Conservation (phyloP, 2,797 vertebrate species). For the Poliocrania exsul region DNA sequence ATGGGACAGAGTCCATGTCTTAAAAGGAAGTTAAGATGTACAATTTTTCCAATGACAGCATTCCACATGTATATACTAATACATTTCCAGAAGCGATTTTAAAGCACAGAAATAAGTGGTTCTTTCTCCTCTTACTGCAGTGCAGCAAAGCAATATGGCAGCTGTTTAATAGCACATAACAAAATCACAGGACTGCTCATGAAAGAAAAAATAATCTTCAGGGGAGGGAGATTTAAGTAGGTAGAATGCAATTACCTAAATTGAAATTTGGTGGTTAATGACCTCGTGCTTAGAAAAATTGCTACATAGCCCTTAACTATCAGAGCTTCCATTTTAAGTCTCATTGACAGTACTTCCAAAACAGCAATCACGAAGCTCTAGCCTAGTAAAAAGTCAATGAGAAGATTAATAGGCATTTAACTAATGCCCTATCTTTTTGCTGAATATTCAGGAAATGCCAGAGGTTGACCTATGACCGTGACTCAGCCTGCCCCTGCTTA, state of each 20-base stretch:
- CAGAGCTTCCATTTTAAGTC: slow-evolving; percentile 21
- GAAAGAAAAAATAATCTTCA: slow-evolving; percentile 41
- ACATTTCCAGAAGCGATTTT: background rate
- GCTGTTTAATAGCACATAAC: slow-evolving; percentile 42
- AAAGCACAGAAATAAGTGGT: background rate
- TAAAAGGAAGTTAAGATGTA: background rate
- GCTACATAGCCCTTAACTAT: background rate
- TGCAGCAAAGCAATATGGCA: slow-evolving; percentile 47
- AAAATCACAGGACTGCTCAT: slow-evolving; percentile 27
- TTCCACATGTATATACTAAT: background rate
- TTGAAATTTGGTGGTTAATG: slow-evolving; percentile 42
- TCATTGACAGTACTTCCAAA: background rate
- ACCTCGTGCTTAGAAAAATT: slow-evolving; percentile 1
- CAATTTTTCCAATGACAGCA: background rate
- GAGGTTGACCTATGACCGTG: background rate
- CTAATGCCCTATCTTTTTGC: background rate
- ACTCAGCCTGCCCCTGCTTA: background rate
- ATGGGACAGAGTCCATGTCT: background rate
- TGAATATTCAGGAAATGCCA: background rate
- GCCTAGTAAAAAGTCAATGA: background rate
- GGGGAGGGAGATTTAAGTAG: slow-evolving; percentile 31
- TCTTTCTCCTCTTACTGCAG: slow-evolving; percentile 13
- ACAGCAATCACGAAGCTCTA: background rate
- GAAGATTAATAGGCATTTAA: slow-evolving; percentile 36
- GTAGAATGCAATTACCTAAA: slow-evolving; percentile 56